A percentile compares a stretch with the other conserved stretches of the same genome.
Evolutionary conservation across 2,113 vertebrate genomes (phyloP).

Genomic region (Nycticryphes semicollaris): DNA sequence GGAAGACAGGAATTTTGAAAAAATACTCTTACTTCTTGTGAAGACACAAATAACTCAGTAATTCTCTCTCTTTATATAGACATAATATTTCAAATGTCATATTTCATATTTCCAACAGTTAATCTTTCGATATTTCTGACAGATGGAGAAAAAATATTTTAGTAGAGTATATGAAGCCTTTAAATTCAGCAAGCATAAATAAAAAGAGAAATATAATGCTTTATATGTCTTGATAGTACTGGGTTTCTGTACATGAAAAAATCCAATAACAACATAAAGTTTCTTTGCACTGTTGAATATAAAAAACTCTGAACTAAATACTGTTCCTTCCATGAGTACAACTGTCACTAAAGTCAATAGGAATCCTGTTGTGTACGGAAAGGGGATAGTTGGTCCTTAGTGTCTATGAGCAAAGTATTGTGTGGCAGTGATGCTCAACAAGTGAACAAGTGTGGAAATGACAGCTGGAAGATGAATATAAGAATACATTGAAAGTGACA

Average conservation of each 20-base stretch:
- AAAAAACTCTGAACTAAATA: not conserved
- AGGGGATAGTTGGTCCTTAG: not conserved
- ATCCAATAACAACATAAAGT: not conserved
- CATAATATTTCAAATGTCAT: not conserved
- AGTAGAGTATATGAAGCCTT: not conserved
- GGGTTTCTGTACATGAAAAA: not conserved
- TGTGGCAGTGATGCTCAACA: not conserved
- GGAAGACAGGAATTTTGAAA: not conserved
- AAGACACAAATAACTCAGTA: not conserved
- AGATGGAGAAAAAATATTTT: not conserved
- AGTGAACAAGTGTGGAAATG: not conserved
- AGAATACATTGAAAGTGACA: conserved; percentile 22
- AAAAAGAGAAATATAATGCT: not conserved
- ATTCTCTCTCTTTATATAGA: rapidly evolving
- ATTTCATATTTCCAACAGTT: not conserved
- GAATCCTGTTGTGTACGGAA: not conserved
- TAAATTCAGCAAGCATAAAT: not conserved
- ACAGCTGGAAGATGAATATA: conserved; percentile 17
- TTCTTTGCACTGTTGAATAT: not conserved
- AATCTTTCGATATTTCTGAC: not conserved
- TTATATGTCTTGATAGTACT: not conserved
- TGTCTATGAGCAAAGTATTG: not conserved
- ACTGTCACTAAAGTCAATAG: not conserved
- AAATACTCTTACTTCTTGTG: not conserved
- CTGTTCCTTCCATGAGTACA: not conserved